phyloP scores from a whole-genome alignment of 2,113 vertebrate genomes.

The Girardinichthys multiradiatus region DNA sequence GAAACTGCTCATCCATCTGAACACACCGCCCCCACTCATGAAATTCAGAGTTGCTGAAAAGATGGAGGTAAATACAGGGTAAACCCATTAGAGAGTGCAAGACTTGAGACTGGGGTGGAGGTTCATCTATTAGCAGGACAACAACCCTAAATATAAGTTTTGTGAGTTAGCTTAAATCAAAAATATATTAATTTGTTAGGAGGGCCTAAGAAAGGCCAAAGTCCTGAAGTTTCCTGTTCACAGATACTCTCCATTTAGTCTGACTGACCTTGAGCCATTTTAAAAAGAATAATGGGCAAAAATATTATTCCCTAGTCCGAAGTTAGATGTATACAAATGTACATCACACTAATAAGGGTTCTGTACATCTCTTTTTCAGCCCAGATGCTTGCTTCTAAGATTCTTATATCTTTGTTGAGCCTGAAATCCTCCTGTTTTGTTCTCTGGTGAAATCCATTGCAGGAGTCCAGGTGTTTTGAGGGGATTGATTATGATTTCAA shows the following conservation, averaged over 20 bases:
- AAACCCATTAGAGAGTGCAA: not conserved
- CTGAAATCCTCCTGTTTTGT: constrained; percentile 28
- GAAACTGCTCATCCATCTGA: too few species aligned
- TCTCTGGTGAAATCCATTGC: constrained; percentile 51
- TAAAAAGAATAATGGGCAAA: not conserved
- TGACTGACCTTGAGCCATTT: not conserved
- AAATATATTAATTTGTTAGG: not conserved
- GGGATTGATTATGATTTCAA: constrained; percentile 92
- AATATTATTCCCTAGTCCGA: too few species aligned
- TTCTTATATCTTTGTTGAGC: constrained; percentile 34
- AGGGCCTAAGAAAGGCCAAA: not conserved
- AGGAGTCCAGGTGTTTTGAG: constrained; percentile 92
- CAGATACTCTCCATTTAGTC: too few species aligned
- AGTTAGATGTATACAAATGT: too few species aligned
- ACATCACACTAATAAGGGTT: not conserved
- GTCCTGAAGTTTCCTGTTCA: not conserved
- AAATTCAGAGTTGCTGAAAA: not conserved
- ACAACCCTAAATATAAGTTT: not conserved
- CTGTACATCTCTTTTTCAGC: constrained; percentile 23
- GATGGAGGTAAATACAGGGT: not conserved
- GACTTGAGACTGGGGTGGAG: not conserved
- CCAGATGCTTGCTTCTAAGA: constrained; percentile 72
- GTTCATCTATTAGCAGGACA: not conserved
- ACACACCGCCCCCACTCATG: not conserved
- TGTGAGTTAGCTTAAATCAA: not conserved